Evolutionary conservation across 2,797 vertebrate species (phyloP), one percentile per base, ranked within the genome.

Genomic region (Ptychadena robeensis): DNA sequence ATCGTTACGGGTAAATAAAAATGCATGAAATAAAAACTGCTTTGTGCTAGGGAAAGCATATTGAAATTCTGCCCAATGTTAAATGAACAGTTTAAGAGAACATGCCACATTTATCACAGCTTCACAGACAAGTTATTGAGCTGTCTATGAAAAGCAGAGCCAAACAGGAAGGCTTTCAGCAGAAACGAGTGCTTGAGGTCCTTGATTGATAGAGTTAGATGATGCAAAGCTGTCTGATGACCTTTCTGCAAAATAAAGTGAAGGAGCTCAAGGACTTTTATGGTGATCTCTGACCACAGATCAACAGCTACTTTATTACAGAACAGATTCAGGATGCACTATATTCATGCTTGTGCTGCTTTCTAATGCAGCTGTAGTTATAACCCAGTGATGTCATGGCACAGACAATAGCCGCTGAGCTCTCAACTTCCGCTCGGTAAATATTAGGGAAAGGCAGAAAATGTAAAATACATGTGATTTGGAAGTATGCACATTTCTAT

Each of bases 111-210:
- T 93, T 90, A 92, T 93, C 91, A 93, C 90, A 86, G 88, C 88
- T 88, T 89, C 90, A 92, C 90, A 93, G 93, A 94, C 93, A 91
- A 92, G 93, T 89, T 94, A 95, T 93, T 93, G 94, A 95, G 92
- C 92, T 92, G 93, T 94, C 92, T 93, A 90, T 91, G 91, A 90
- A 90, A 91, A 92, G 90, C 90, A 92, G 90, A 92, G 91, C 90
- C 91, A 91, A 93, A 92, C 91, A 92, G 93, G 92, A 92, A 93
- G 90, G 92, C 92, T 93, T 91, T 94, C 92, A 92, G 90, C 91
- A 89, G 89, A 72, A 85, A 88, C 90, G 88, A 86, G 91, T 71
- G 63, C 87, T 86, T 91, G 90, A 91, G 88, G 90, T 64, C 89
- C 91, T 90, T 93, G 93, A 94, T 93, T 91, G 93, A 95, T 93